phyloP scores from a whole-genome alignment of 2,797 vertebrate genomes.

The Catharus ustulatus region DNA sequence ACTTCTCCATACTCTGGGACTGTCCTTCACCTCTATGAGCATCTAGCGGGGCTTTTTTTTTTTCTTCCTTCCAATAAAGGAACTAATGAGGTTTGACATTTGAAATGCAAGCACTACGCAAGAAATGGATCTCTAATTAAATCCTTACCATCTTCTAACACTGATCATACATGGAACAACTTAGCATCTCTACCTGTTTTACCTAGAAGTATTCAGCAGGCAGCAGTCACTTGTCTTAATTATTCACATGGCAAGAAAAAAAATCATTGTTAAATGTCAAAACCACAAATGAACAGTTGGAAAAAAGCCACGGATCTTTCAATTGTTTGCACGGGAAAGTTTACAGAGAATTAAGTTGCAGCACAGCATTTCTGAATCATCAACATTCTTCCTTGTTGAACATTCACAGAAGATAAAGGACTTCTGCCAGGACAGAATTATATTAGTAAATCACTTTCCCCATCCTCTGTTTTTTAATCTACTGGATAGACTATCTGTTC shows the following conservation, averaged over 20 bases:
- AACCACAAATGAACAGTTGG: neutral
- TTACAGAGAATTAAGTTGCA: neutral
- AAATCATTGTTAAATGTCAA: neutral
- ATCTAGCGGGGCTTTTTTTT: too few relatives aligned
- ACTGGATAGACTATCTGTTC: neutral
- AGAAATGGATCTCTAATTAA: conserved; percentile 11
- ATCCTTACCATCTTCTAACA: neutral
- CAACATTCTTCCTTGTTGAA: neutral
- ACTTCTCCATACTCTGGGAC: neutral
- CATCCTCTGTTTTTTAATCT: neutral
- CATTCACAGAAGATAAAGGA: neutral
- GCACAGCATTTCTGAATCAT: neutral
- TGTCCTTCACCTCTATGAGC: neutral
- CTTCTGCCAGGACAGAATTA: neutral
- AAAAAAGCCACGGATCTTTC: neutral
- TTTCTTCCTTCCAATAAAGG: neutral
- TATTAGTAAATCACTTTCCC: neutral
- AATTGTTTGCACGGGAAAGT: neutral
- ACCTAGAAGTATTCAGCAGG: neutral
- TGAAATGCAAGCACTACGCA: neutral
- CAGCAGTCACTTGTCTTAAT: conserved; percentile 1
- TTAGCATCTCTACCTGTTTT: neutral
- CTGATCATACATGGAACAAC: neutral
- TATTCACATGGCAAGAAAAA: conserved; percentile 6
- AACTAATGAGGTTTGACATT: conserved; percentile 13